These are phyloP conservation scores for Trachymyrmex septentrionalis DNA, from an alignment of 1,140 invertebrate genomes.

Conservation along the genomic window DNA sequence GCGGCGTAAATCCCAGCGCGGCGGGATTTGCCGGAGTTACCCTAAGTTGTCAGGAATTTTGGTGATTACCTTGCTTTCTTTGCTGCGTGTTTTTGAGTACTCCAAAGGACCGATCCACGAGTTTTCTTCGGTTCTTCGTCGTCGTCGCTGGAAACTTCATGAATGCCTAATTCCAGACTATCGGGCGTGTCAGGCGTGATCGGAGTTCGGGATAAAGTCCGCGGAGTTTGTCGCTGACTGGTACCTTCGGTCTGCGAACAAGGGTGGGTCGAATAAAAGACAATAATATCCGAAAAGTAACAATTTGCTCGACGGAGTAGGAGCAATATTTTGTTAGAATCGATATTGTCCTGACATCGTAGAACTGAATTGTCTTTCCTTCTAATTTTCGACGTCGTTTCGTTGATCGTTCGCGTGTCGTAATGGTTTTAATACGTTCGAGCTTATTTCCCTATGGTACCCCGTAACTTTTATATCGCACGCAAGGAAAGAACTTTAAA, in stretches of 20 bases:
- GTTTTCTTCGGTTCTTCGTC: conserved; percentile 77
- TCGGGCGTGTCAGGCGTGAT: conserved; percentile 79
- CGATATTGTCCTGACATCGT: conserved; percentile 50
- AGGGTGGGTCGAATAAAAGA: not conserved
- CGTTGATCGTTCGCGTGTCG: conserved; percentile 46
- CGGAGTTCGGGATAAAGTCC: conserved; percentile 79
- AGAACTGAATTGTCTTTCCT: conserved; percentile 19
- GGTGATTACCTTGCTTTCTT: conserved; percentile 77
- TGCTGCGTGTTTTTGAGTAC: conserved; percentile 73
- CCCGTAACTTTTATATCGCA: conserved; percentile 37
- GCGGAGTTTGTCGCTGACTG: conserved; percentile 80
- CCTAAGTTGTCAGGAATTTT: not conserved
- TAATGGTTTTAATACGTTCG: not conserved
- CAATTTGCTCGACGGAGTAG: not conserved
- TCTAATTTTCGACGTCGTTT: conserved; percentile 34
- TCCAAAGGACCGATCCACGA: conserved; percentile 71
- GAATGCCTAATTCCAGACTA: conserved; percentile 78
- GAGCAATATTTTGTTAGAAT: conserved; percentile 48
- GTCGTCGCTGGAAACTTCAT: conserved; percentile 81
- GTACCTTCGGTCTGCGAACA: conserved; percentile 82
- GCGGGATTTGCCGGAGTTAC: no score
- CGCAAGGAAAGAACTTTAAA: conserved; percentile 24
- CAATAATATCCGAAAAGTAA: conserved; percentile 29
- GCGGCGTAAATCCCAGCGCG: no score
- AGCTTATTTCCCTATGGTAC: conserved; percentile 17